Evolutionary conservation across 2,797 vertebrate species (phyloP), one percentile per base, ranked within the genome.

Genomic region (Acipenser oxyrinchus): DNA sequence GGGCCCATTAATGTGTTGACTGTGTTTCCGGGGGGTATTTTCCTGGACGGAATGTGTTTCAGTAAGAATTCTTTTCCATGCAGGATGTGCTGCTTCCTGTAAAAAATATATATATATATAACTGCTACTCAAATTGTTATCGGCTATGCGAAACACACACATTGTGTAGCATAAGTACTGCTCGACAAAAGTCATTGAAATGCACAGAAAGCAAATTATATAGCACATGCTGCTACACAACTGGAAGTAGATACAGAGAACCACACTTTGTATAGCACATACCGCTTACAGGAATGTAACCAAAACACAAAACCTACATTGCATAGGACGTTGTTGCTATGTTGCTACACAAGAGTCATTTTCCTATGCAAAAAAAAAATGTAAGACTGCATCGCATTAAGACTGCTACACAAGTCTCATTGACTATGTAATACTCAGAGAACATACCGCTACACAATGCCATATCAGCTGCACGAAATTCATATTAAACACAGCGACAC

Each of bases 211-310:
- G 81, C 76, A 75, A 74, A 75, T 79, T 84, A 80, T 85, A 87
- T 89, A 89, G 86, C 84, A 61, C 89, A 91, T 90, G 87, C 87
- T 89, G 85, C 88, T 89, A 89, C 87, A 83, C 82, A 83, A 76
- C 69, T 69, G 53, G 70, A 61, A 37, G 76, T 72, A 78, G 77
- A 83, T 76, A 89, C 83, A 78, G 78, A 81, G 79, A 74, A 82
- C 83, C 73, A 81, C 86, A 86, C 80, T 79, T 81, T 86, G 83
- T 67, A 80, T 74, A 79, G 73, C 61, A 70, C 70, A 63, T 68
- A 71, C 65, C 63, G 66, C 62, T 58, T 75, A 79, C 52, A 65
- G 52, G 70, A 78, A 79, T 76, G 23, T 74, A 79, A 86, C 82
- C 76, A 79, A 79, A 83, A 70, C 74, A 80, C 78, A 77, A 76